Base-by-base conservation (phyloP, 35 echinoderm and acorn worm species). In the Apostichopus parvimensis region DNA sequence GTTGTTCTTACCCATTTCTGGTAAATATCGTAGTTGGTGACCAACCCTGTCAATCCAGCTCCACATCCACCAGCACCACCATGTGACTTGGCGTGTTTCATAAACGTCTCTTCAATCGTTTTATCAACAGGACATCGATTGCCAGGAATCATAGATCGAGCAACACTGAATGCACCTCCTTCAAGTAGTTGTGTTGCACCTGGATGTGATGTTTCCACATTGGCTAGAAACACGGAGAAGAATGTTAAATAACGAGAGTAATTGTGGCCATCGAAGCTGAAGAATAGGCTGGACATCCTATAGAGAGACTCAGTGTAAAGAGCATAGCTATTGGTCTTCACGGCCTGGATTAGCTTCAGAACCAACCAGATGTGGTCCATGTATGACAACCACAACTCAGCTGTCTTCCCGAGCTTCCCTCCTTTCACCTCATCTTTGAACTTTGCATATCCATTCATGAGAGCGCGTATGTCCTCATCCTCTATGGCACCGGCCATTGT, bases 21-120 rank as follows among this genome's bases (percentile, higher is more conserved):
- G 90, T 96, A 96, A 20, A 73, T 28, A 26, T 21, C 55, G 24
- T 82, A 92, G 57, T 94, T 94, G 8, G 9, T 89, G 9, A 92
- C 13, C 12, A 96, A 18, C 12, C 95, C 93, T n/a, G 95, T 73
- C 56, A 96, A 25, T 87, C 92, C 90, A 76, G 59, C 91, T 62
- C 91, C 91, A 91, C 87, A 66, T 14, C 89, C 77, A 71, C 94
- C 91, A 45, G 81, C 23, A 52, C 90, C 90, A 87, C 85, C 65
- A 89, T 56, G 80, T 55, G 95, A 91, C 24, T 96, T 93, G 1
- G 94, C 93, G 87, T 84, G 83, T 77, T 92, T 92, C 93, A 96
- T 96, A 60, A 94, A 96, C 9, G 95, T 96, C 34, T 96, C 95
- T 21, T 96, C 93, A 17, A 96, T 96, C 1, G 95, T 96, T 66